A percentile compares a stretch with the other conserved stretches of the same genome.
Conservation (phyloP, 2,888 invertebrate species). For the Mimumesa dahlbomi region DNA sequence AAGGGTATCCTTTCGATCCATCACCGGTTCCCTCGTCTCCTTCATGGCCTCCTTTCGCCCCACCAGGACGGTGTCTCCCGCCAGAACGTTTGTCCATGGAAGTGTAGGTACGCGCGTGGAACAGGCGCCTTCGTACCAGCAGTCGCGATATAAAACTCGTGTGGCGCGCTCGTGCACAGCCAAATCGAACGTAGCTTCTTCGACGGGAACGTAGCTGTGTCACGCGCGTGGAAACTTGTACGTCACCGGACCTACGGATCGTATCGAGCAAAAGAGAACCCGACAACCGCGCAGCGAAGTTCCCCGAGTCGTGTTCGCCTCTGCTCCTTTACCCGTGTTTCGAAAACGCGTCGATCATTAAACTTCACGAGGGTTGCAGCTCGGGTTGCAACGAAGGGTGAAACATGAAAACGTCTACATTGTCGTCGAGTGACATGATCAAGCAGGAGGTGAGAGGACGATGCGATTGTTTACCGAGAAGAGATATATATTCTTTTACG, state of each 20-base stretch:
- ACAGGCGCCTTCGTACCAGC: slow-evolving; percentile 63
- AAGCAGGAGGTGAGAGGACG: slow-evolving; percentile 75
- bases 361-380: slow-evolving; percentile 44
- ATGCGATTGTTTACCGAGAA: background rate
- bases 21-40: slow-evolving; percentile 46
- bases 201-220: slow-evolving; percentile 22
- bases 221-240: slow-evolving; percentile 20
- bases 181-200: slow-evolving; percentile 31
- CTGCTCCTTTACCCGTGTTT: background rate
- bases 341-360: slow-evolving; percentile 41
- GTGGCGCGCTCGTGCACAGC: slow-evolving; percentile 28
- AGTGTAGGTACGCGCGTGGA: slow-evolving; percentile 67
- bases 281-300: background rate
- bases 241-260: too few species aligned
- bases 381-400: slow-evolving; percentile 52
- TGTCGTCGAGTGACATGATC: slow-evolving; percentile 68
- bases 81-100: slow-evolving; percentile 49
- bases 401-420: slow-evolving; percentile 75
- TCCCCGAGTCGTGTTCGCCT: slow-evolving; percentile 14
- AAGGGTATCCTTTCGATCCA: slow-evolving; percentile 18
- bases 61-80: slow-evolving; percentile 33
- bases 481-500: too few species aligned
- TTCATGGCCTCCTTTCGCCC: slow-evolving; percentile 55
- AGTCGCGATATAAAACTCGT: slow-evolving; percentile 75
- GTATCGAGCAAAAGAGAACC: background rate